A percentile compares a stretch with the other conserved stretches of the same genome.
These are phyloP conservation scores for Meiosimyza platycephala DNA, from an alignment of 2,888 invertebrate species.

Conservation along the genomic window DNA sequence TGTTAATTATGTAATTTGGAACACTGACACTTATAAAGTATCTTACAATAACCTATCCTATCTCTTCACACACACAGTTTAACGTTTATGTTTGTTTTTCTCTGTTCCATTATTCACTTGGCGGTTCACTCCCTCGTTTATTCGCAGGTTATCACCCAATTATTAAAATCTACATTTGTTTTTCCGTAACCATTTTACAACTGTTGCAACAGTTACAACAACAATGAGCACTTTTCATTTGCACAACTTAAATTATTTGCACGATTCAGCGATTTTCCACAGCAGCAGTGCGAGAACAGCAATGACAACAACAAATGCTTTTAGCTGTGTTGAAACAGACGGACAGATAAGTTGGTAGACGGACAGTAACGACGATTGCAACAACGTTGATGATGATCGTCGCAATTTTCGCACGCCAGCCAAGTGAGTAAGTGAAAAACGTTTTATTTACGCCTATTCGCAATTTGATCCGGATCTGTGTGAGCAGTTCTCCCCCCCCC, in stretches of 20 bases:
- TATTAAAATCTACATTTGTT: slow-evolving; percentile 21
- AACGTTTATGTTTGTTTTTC: neutral
- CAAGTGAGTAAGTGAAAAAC: slow-evolving; percentile 13
- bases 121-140: neutral
- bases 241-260: slow-evolving; percentile 28
- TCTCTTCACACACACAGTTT: no score
- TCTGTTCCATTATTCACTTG: neutral
- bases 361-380: neutral
- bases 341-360: neutral
- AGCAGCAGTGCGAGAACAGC: slow-evolving; percentile 8
- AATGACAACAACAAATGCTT: neutral
- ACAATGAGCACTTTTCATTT: slow-evolving; percentile 14
- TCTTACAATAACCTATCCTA: no score
- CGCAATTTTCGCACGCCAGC: slow-evolving; percentile 24
- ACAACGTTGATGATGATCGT: slow-evolving; percentile 19
- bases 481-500: no score
- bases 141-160: slow-evolving; percentile 28
- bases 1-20: no score
- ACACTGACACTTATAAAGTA: no score
- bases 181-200: slow-evolving; percentile 15
- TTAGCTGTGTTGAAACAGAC: neutral
- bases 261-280: slow-evolving; percentile 33
- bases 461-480: neutral
- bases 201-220: slow-evolving; percentile 16
- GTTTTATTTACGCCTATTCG: slow-evolving; percentile 2